A percentile compares a stretch with the other conserved stretches of the same genome.
Evolutionary conservation across 1,140 invertebrate species (phyloP).

Genomic region (Pissodes strobi): DNA sequence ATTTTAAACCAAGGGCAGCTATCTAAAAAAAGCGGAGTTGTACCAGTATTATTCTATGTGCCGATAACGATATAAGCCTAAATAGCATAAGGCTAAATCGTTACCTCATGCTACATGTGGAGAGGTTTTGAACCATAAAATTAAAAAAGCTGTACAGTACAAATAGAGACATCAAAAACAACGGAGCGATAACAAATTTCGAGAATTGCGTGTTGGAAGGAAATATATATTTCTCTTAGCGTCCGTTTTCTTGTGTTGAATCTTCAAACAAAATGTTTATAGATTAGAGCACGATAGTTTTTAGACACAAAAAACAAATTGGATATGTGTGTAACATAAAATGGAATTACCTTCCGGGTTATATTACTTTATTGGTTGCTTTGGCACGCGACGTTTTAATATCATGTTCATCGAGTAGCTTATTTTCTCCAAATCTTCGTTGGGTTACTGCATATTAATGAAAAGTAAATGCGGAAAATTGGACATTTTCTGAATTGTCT

Average conservation of each 20-base stretch:
- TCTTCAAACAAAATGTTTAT: conserved; percentile 16
- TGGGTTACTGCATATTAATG: too few relatives aligned
- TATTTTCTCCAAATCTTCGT: too few relatives aligned
- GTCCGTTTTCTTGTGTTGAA: conserved; percentile 11
- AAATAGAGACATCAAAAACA: conserved; percentile 15
- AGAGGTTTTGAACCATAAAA: conserved; percentile 1
- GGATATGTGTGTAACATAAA: background rate
- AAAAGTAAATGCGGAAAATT: too few relatives aligned
- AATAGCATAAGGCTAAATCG: background rate
- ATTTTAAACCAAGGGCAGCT: too few relatives aligned
- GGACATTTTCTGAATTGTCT: too few relatives aligned
- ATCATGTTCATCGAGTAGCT: too few relatives aligned
- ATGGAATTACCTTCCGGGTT: conserved; percentile 2
- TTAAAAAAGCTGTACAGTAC: background rate
- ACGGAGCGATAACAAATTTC: conserved; percentile 15
- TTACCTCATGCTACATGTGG: background rate
- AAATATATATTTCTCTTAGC: conserved; percentile 28
- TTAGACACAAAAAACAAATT: background rate
- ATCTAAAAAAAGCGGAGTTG: too few relatives aligned
- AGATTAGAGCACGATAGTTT: conserved; percentile 1
- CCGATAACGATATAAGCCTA: too few relatives aligned
- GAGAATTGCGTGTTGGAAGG: conserved; percentile 14
- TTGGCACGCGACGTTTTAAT: too few relatives aligned
- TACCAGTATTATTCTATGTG: too few relatives aligned
- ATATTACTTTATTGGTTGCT: too few relatives aligned